Percentiles rank a stretch among this genome's conserved stretches.
These are phyloP conservation scores for Pseudobourletiella spinata DNA, from an alignment of 1,140 invertebrate genomes.

Conservation along the genomic window DNA sequence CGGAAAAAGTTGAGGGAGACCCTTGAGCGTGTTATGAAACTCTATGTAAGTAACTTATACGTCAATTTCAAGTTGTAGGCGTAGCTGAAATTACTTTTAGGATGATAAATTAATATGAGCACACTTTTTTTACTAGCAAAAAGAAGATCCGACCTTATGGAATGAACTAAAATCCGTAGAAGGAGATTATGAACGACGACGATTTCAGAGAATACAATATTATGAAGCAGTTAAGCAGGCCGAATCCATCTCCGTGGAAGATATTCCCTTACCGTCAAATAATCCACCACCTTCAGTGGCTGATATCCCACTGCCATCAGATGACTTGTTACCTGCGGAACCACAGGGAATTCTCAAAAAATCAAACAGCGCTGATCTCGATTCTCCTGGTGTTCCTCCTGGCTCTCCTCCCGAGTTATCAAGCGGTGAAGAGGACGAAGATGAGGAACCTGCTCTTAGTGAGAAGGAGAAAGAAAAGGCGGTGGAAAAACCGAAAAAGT, in stretches of 20 bases:
- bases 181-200: slow-evolving; percentile 83
- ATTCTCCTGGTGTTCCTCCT: slow-evolving; percentile 79
- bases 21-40: slow-evolving; percentile 81
- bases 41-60: slow-evolving; percentile 81
- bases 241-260: slow-evolving; percentile 90
- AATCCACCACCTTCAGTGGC: slow-evolving; percentile 46
- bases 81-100: too few relatives aligned
- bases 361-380: slow-evolving; percentile 40
- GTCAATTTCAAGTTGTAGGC: too few relatives aligned
- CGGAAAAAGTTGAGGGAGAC: slow-evolving; percentile 92
- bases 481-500: background rate
- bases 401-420: slow-evolving; percentile 64
- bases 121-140: slow-evolving; percentile 54
- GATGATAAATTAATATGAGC: too few relatives aligned
- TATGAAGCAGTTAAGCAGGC: slow-evolving; percentile 92
- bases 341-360: slow-evolving; percentile 58
- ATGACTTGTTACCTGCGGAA: slow-evolving; percentile 29
- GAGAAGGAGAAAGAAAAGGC: slow-evolving; percentile 29
- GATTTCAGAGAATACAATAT: slow-evolving; percentile 75
- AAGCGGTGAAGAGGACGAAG: slow-evolving; percentile 40
- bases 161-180: slow-evolving; percentile 81
- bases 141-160: slow-evolving; percentile 93
- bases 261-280: slow-evolving; percentile 82
- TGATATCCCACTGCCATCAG: slow-evolving; percentile 38
- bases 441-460: slow-evolving; percentile 37